phyloP scores from a whole-genome alignment of 2,888 invertebrate genomes.

The Apoda limacodes region DNA sequence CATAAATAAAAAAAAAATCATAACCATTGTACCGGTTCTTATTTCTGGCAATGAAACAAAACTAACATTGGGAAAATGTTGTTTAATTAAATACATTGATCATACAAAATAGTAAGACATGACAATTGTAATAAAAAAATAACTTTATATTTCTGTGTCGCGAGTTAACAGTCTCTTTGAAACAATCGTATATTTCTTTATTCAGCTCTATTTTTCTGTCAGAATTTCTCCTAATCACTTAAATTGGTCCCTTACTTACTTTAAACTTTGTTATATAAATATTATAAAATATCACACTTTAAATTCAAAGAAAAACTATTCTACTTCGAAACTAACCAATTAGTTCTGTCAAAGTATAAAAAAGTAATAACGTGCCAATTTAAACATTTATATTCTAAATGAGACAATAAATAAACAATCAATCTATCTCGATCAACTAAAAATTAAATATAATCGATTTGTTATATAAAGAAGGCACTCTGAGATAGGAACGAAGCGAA shows the following conservation, averaged over 20 bases:
- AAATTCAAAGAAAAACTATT: conserved; percentile 65
- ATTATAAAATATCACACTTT: conserved; percentile 70
- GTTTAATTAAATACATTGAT: conserved; percentile 59
- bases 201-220: conserved; percentile 41
- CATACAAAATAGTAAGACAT: conserved; percentile 49
- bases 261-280: conserved; percentile 68
- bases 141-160: conserved; percentile 32
- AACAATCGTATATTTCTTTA: conserved; percentile 25
- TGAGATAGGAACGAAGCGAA: conserved; percentile 33
- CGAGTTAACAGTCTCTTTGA: conserved; percentile 51
- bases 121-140: conserved; percentile 27
- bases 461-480: conserved; percentile 49
- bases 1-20: conserved; percentile 29
- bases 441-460: conserved; percentile 47
- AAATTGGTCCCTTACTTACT: conserved; percentile 69
- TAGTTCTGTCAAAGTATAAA: conserved; percentile 64
- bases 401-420: conserved; percentile 67
- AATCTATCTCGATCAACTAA: conserved; percentile 65
- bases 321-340: conserved; percentile 63
- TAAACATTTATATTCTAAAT: conserved; percentile 62
- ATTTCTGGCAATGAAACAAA: conserved; percentile 43
- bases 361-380: conserved; percentile 66
- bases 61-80: conserved; percentile 44
- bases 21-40: conserved; percentile 21
- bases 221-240: conserved; percentile 66